Evolutionary conservation across 92 coral and sea anemone species (phyloP), one percentile per base, ranked within the genome.

Genomic region (Zoanthus gigantus): DNA sequence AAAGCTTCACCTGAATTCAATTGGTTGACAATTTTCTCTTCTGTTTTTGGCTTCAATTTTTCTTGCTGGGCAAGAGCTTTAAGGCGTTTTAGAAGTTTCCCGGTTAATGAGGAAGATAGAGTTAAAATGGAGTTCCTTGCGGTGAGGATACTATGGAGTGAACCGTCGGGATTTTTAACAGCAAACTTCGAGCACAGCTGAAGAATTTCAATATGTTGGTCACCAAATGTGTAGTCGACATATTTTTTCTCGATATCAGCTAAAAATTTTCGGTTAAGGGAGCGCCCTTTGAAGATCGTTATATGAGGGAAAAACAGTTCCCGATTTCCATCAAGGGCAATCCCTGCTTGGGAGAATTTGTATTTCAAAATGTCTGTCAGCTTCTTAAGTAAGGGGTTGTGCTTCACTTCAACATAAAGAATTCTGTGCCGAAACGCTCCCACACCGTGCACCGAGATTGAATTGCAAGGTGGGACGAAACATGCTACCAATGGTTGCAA

Each of bases 281-380:
- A 88, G 74, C 46, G 85, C 57, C 75, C 83, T 44, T 93, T 87
- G 28, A 46, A 32, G 69, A 94, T 72, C 14, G 92, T 94, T 56
- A 94, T 53, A 69, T 94, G 98, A 11, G 98, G 95, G 10, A 60
- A 83, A 93, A 93, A 94, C 15, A 29, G 58, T n/a, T 89, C 89
- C 46, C 91, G 71, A 83, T 94, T 94, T 30, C 93, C 98, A 34
- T 92, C 92, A 48, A 94, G 78, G 37, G 83, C 72, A 32, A 93
- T 84, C 16, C 95, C 95, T 71, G 92, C 95, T 50, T 93, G 88
- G 23, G 47, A 67, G 52, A 94, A 84, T 79, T 93, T 91, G 5
- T 18, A 82, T 76, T 89, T 94, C 60, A 94, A 46, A 56, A 91
- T 82, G 66, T 79, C 54, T 30, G 91, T 93, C 83, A 91, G 75